phyloP scores from a whole-genome alignment of 2,113 vertebrate species.

The Scophthalmus maximus region DNA sequence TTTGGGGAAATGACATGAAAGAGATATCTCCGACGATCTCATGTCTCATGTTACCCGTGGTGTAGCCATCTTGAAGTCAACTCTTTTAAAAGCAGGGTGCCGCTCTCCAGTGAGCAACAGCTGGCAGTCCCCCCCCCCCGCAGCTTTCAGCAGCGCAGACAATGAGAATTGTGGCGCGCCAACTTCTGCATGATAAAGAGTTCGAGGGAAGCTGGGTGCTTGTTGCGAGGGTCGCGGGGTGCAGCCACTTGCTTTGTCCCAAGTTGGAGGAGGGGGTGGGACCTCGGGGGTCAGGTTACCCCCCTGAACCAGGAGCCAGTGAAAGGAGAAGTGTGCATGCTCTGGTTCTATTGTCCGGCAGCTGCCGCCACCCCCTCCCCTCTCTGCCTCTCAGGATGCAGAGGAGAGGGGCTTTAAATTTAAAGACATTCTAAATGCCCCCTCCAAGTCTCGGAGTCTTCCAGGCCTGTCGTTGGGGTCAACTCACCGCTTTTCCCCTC shows the following conservation, averaged over 20 bases:
- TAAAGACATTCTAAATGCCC: conserved; percentile 44
- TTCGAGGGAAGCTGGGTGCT: conserved; percentile 23
- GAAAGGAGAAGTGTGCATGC: conserved; percentile 65
- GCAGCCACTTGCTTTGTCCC: conserved; percentile 64
- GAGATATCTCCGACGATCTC: too few species aligned
- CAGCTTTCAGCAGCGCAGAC: conserved; percentile 17
- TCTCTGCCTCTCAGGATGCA: conserved; percentile 34
- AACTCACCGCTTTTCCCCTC: conserved; percentile 8
- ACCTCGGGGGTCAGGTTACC: conserved; percentile 69
- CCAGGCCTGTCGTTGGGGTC: conserved; percentile 46
- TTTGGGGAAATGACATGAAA: conserved; percentile 13
- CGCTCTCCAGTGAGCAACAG: conserved; percentile 57
- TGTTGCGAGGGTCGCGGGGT: conserved; percentile 44
- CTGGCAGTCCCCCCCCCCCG: conserved; percentile 67
- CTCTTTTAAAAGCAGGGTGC: too few species aligned
- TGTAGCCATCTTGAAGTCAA: too few species aligned
- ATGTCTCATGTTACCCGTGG: not conserved
- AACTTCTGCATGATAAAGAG: conserved; percentile 49
- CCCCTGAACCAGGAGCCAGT: conserved; percentile 41
- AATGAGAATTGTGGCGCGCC: conserved; percentile 45
- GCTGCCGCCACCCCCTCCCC: conserved; percentile 37
- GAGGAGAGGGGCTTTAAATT: conserved; percentile 62
- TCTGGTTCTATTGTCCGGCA: conserved; percentile 68
- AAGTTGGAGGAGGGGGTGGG: conserved; percentile 62
- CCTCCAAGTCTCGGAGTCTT: conserved; percentile 12